A percentile compares a stretch with the other conserved stretches of the same genome.
Conservation (phyloP, 2,113 vertebrate species). For the Coregonus clupeaformis region DNA sequence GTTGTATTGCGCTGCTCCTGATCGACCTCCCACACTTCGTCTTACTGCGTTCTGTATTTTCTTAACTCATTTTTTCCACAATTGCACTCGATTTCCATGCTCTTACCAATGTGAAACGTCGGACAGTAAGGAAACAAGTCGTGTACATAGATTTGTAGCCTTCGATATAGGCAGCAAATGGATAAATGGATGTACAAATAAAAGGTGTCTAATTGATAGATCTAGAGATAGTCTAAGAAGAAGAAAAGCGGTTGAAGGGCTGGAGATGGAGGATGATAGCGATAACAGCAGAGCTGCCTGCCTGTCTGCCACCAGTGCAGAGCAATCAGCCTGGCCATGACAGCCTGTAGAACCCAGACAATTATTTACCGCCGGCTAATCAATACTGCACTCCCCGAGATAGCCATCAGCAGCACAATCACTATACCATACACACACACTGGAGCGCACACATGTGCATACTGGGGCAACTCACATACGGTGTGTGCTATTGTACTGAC, state of each 20-base stretch:
- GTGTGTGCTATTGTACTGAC: background rate
- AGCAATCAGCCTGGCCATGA: conserved; percentile 75
- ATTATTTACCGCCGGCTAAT: conserved; percentile 76
- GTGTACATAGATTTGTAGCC: no score
- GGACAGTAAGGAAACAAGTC: background rate
- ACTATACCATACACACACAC: conserved; percentile 6
- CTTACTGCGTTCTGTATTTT: conserved; percentile 15
- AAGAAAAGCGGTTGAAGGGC: conserved; percentile 50
- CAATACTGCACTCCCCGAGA: conserved; percentile 71
- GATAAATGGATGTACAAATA: conserved; percentile 41
- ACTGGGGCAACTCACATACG: conserved; percentile 2
- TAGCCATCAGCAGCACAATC: conserved; percentile 59
- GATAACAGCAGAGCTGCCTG: conserved; percentile 55
- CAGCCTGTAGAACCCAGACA: conserved; percentile 73
- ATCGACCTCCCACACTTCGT: conserved; percentile 46
- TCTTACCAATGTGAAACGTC: conserved; percentile 34
- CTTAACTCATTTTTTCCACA: background rate
- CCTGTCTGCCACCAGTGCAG: conserved; percentile 60
- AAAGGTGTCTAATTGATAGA: conserved; percentile 60
- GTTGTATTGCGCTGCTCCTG: conserved; percentile 7
- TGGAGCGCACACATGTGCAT: conserved; percentile 11
- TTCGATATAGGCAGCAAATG: background rate
- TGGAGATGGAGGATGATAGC: conserved; percentile 63
- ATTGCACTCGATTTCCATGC: conserved; percentile 24
- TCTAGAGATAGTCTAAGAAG: conserved; percentile 60